Conservation (phyloP, 1,140 invertebrate species). For the Triops cancriformis region DNA sequence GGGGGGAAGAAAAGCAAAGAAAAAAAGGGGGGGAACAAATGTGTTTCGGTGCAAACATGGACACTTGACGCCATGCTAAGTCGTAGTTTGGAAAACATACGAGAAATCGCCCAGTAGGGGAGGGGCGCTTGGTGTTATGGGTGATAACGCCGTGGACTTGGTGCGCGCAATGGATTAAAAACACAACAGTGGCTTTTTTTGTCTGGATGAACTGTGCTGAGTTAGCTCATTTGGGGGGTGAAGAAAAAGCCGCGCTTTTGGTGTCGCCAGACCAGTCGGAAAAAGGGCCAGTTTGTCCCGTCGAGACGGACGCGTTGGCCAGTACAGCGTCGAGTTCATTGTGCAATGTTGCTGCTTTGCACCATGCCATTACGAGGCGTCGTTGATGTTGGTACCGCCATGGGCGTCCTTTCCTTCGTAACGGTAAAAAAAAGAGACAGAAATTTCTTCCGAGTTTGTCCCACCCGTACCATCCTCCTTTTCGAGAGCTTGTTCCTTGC, state of each 20-base stretch:
- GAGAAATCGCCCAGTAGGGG: background rate
- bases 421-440: slow-evolving; percentile 24
- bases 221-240: no score
- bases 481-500: no score
- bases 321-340: slow-evolving; percentile 31
- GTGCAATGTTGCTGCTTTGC: slow-evolving; percentile 33
- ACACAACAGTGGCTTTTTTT: no score
- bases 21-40: background rate
- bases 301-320: background rate
- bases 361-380: slow-evolving; percentile 30
- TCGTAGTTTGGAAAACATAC: background rate
- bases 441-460: background rate
- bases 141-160: background rate
- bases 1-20: no score
- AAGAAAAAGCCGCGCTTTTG: no score
- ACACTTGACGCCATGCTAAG: background rate
- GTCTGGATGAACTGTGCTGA: no score
- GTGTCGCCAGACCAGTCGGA: no score
- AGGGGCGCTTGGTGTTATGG: background rate
- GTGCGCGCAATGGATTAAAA: background rate
- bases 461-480: background rate
- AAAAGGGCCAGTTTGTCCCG: no score
- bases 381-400: slow-evolving; percentile 31
- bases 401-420: slow-evolving; percentile 30
- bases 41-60: background rate